Evolutionary conservation across 1,140 invertebrate genomes (phyloP).

Genomic region (Radopholus similis): DNA sequence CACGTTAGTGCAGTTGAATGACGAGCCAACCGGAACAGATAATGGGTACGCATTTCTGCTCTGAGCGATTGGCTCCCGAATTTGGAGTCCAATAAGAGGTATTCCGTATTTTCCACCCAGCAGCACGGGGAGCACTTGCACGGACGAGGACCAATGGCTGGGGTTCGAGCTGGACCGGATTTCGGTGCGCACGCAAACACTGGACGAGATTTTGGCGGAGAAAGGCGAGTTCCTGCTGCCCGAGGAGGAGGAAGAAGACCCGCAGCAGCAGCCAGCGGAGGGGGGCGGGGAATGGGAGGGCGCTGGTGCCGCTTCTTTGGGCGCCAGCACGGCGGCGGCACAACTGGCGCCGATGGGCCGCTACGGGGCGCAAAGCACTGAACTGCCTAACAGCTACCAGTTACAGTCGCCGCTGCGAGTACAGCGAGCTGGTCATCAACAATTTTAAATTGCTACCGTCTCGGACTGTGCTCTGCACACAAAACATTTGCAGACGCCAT

Average conservation of each 20-base stretch:
- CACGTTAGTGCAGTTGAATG: background rate
- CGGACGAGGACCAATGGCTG: slow-evolving; percentile 33
- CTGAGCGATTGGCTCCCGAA: background rate
- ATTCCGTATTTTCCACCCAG: too few relatives aligned
- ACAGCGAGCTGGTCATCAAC: slow-evolving; percentile 19
- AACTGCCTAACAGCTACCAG: slow-evolving; percentile 26
- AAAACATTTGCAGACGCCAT: slow-evolving; percentile 29
- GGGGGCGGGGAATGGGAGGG: slow-evolving; percentile 22
- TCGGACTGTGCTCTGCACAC: background rate
- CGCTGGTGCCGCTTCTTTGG: background rate
- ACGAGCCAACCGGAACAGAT: background rate
- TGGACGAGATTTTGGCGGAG: slow-evolving; percentile 36
- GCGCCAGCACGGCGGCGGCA: background rate
- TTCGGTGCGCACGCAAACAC: slow-evolving; percentile 38
- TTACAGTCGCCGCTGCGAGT: slow-evolving; percentile 27
- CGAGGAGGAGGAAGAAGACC: background rate
- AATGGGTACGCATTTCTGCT: background rate
- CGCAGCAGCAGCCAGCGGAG: slow-evolving; percentile 25
- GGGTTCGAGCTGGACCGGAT: slow-evolving; percentile 32
- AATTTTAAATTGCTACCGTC: background rate
- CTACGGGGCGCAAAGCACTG: slow-evolving; percentile 1
- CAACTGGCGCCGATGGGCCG: slow-evolving; percentile 8
- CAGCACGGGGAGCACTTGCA: slow-evolving; percentile 1
- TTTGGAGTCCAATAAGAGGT: too few relatives aligned
- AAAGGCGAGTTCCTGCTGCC: background rate